Conservation (phyloP, 2,113 vertebrate genomes). For the Cinclus mexicanus region DNA sequence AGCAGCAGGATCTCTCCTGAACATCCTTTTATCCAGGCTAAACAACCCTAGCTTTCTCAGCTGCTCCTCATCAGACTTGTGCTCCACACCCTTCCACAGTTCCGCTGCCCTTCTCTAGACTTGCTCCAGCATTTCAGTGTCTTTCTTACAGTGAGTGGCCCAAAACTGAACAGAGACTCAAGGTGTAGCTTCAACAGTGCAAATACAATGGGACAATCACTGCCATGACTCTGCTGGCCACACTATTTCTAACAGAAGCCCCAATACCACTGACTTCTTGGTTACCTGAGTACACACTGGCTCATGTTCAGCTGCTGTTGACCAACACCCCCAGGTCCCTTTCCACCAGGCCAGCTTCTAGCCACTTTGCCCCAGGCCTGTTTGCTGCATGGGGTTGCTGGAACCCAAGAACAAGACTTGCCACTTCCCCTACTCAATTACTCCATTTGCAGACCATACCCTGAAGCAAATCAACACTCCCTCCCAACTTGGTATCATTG, state of each 20-base stretch:
- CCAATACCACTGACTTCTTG: neutral
- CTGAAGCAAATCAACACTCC: neutral
- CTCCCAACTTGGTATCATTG: neutral
- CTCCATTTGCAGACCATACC: neutral
- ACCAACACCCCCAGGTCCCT: neutral
- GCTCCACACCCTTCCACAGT: neutral
- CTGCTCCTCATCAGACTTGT: neutral
- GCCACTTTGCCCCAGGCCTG: neutral
- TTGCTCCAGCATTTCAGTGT: accelerated
- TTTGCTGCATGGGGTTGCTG: neutral
- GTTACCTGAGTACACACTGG: neutral
- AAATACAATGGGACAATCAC: neutral
- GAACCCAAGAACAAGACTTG: neutral
- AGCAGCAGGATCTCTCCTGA: neutral
- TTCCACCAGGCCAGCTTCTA: neutral
- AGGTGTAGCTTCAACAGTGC: neutral
- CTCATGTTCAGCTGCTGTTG: neutral
- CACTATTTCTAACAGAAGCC: neutral
- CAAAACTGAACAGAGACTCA: neutral
- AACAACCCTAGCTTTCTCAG: neutral
- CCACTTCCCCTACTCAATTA: neutral
- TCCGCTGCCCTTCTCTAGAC: neutral
- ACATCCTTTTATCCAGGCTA: neutral
- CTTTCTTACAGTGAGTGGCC: neutral
- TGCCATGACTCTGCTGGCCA: neutral